These are phyloP conservation scores for Pipistrellus nathusii DNA, from an alignment of 2,797 vertebrate species.

Conservation along the genomic window DNA sequence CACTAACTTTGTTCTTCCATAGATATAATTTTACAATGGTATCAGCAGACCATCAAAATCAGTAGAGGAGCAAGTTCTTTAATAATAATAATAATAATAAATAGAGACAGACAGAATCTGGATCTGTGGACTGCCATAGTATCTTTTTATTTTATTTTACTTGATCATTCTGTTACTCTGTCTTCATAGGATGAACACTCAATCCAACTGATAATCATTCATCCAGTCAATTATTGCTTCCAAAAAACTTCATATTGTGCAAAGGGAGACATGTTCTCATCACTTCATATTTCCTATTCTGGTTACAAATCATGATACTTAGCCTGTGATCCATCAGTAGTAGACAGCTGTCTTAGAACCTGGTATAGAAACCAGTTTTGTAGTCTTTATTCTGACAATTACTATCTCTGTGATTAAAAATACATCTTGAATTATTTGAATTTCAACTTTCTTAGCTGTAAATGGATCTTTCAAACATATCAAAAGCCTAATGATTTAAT, in stretches of 20 bases:
- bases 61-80: not conserved
- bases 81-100: not conserved
- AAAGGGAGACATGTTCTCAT: not conserved
- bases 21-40: not conserved
- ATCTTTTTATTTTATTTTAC: not conserved
- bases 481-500: conserved; percentile 47
- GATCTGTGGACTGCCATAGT: not conserved
- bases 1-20: not conserved
- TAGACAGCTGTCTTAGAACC: not conserved
- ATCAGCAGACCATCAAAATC: not conserved
- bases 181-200: not conserved
- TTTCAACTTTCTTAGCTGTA: conserved; percentile 63
- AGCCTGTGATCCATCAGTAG: not conserved
- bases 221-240: not conserved
- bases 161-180: not conserved
- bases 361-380: not conserved
- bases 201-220: not conserved
- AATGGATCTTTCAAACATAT: conserved; percentile 52
- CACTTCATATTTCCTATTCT: not conserved
- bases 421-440: conserved; percentile 59
- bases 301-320: not conserved
- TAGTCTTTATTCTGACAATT: conserved; percentile 11
- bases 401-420: conserved; percentile 48
- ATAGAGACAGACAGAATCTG: not conserved
- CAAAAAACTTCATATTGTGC: not conserved